Evolutionary conservation across 2,113 vertebrate species (phyloP).

Genomic region (Coracopsis vasa): DNA sequence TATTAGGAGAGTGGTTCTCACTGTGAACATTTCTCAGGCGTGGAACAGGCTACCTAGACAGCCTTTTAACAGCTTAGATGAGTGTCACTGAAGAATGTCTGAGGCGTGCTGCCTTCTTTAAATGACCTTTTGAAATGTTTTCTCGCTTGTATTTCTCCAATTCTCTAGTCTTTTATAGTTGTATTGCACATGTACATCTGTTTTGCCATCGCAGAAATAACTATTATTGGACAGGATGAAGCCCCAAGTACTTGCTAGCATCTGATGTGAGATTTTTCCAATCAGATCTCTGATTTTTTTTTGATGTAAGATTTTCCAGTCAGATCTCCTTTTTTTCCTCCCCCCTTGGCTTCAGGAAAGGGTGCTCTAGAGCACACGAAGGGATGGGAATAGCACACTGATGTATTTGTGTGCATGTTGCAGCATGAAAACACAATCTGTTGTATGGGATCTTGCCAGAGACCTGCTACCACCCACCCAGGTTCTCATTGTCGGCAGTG

Average conservation of each 20-base stretch:
- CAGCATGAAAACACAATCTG: not conserved
- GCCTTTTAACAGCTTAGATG: not conserved
- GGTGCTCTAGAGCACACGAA: not conserved
- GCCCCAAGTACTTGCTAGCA: not conserved
- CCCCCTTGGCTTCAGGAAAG: not conserved
- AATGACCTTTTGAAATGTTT: not conserved
- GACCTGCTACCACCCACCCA: not conserved
- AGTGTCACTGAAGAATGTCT: not conserved
- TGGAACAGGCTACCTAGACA: not conserved
- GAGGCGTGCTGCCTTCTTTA: not conserved
- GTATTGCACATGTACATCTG: not conserved
- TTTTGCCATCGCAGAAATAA: not conserved
- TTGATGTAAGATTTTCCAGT: not conserved
- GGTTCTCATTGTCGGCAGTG: not conserved
- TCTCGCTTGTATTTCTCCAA: not conserved
- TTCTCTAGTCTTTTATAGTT: not conserved
- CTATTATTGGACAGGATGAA: not conserved
- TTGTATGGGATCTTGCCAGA: not conserved
- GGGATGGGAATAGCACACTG: not conserved
- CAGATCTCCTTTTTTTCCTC: not conserved
- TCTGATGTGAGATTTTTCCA: constrained; percentile 13
- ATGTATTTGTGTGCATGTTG: not conserved
- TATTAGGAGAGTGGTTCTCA: not conserved
- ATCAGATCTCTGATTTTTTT: not conserved
- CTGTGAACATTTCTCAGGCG: not conserved